These are phyloP conservation scores for Burhinus oedicnemus DNA, from an alignment of 2,113 vertebrate genomes.

Conservation along the genomic window DNA sequence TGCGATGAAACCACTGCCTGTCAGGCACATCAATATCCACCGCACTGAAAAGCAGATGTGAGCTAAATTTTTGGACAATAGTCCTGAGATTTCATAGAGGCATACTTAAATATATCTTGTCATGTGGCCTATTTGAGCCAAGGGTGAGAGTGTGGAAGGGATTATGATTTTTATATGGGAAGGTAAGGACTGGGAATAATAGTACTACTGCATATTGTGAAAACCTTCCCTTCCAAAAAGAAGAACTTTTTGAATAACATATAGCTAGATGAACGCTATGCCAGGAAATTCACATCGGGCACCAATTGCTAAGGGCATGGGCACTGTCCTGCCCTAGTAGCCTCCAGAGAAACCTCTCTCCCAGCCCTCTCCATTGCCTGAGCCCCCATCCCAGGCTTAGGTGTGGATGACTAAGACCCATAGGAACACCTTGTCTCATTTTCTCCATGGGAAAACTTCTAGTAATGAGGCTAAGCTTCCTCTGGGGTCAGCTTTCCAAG, in stretches of 20 bases:
- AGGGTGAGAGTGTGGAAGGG: background rate
- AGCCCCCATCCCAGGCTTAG: background rate
- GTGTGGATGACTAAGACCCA: background rate
- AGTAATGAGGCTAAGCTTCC: background rate
- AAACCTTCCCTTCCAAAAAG: background rate
- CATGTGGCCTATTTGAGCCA: background rate
- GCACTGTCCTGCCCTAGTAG: background rate
- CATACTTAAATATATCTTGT: constrained; percentile 11
- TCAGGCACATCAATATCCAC: constrained; percentile 1
- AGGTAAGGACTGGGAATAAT: background rate
- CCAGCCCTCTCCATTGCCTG: background rate
- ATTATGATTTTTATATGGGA: background rate
- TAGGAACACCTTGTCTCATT: background rate
- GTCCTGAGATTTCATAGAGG: background rate
- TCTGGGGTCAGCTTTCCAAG: background rate
- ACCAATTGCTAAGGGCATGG: background rate
- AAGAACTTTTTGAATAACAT: background rate
- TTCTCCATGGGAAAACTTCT: background rate
- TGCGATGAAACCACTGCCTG: background rate
- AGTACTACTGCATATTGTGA: background rate
- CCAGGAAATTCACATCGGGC: background rate
- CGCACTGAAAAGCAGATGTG: constrained; percentile 5
- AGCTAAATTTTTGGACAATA: constrained; percentile 32
- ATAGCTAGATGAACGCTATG: background rate
- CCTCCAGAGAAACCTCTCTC: background rate